Evolutionary conservation across 2,113 vertebrate genomes (phyloP).

Genomic region (Grantiella picta): DNA sequence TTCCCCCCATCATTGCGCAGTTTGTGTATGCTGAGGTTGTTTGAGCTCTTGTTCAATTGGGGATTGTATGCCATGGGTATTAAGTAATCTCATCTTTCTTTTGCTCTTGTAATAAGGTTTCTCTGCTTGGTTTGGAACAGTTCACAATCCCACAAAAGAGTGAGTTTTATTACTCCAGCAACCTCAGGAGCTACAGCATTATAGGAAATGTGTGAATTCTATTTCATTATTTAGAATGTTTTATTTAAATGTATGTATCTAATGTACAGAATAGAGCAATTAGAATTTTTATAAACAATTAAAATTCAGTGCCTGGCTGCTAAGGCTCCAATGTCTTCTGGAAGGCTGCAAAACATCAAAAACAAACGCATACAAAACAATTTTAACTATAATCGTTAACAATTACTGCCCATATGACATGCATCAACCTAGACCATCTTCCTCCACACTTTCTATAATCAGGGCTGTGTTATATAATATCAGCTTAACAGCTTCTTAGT

Average conservation of each 20-base stretch:
- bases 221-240: not conserved
- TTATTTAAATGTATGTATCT: not conserved
- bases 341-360: not conserved
- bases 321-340: not conserved
- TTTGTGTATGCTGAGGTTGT: conserved; percentile 8
- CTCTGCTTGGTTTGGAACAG: not conserved
- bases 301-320: not conserved
- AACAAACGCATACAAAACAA: not conserved
- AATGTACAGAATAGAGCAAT: not conserved
- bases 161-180: not conserved
- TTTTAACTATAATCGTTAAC: not conserved
- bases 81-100: conserved; percentile 7
- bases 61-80: not conserved
- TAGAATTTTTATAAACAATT: not conserved
- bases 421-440: conserved; percentile 11
- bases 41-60: conserved; percentile 4
- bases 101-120: not conserved
- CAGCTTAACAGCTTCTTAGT: conserved; percentile 59
- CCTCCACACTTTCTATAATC: conserved; percentile 49
- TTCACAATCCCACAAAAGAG: not conserved
- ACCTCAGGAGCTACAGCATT: not conserved
- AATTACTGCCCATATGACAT: not conserved
- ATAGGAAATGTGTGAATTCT: not conserved
- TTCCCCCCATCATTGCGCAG: not conserved
- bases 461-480: conserved; percentile 36